A percentile compares a stretch with the other conserved stretches of the same genome.
Evolutionary conservation across 1,140 invertebrate species (phyloP).

Genomic region (Bombus haemorrhoidalis): DNA sequence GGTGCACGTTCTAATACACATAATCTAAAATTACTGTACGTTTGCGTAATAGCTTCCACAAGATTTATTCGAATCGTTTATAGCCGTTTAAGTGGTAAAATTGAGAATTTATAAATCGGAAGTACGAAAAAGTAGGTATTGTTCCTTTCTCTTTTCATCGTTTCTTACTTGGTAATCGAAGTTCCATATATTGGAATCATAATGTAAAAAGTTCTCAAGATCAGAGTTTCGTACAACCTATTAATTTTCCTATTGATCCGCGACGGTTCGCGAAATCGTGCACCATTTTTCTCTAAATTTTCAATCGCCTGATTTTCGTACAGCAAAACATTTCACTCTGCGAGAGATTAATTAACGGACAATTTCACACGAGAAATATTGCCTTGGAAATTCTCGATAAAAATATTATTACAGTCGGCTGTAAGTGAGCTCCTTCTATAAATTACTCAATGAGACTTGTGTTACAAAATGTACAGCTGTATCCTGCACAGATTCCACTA

Average conservation of each 20-base stretch:
- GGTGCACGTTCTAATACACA: not conserved
- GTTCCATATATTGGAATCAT: too few species aligned
- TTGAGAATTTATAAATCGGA: too few species aligned
- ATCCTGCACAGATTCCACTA: constrained; percentile 18
- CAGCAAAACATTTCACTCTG: not conserved
- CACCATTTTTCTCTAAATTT: not conserved
- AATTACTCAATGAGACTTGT: not conserved
- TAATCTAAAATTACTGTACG: not conserved
- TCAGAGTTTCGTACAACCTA: not conserved
- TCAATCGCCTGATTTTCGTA: too few species aligned
- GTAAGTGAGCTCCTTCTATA: not conserved
- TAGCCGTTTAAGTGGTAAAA: too few species aligned
- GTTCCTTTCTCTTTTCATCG: too few species aligned
- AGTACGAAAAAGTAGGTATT: too few species aligned
- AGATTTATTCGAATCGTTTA: not conserved
- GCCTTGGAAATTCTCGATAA: not conserved
- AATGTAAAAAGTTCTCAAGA: too few species aligned
- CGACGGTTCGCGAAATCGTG: not conserved
- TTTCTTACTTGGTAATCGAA: too few species aligned
- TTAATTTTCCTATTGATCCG: not conserved
- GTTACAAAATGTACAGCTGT: constrained; percentile 18
- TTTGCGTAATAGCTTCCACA: not conserved
- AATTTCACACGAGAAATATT: not conserved
- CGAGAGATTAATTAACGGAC: not conserved
- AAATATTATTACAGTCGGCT: not conserved